Percentiles rank a stretch among this genome's conserved stretches.
Evolutionary conservation across 2,113 vertebrate genomes (phyloP).

Genomic region (Myrmecobius fasciatus): DNA sequence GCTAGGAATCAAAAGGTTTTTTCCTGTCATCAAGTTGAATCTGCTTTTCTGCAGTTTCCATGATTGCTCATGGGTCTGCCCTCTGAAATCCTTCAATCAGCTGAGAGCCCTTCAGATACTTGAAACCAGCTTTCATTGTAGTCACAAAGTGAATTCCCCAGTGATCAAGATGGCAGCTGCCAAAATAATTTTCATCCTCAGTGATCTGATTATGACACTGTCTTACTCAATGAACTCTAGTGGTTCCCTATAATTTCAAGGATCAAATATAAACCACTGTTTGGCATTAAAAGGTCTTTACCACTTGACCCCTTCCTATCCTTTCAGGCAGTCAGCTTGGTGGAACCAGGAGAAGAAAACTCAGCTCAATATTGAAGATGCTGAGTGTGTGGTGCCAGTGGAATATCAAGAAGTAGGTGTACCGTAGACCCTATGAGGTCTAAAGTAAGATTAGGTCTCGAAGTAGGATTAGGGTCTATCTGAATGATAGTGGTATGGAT

Average conservation of each 20-base stretch:
- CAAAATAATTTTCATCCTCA: not conserved
- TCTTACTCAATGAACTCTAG: not conserved
- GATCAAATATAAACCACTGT: not conserved
- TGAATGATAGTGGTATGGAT: not conserved
- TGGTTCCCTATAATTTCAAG: not conserved
- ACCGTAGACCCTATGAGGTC: not conserved
- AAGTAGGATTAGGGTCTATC: not conserved
- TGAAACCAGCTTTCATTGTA: not conserved
- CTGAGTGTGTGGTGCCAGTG: not conserved
- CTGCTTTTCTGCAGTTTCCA: not conserved
- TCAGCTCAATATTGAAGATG: not conserved
- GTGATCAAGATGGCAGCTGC: not conserved
- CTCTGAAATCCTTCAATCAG: not conserved
- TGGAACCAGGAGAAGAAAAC: not conserved
- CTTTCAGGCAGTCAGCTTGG: not conserved
- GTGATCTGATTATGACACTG: not conserved
- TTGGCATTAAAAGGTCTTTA: not conserved
- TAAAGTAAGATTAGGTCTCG: not conserved
- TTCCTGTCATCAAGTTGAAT: not conserved
- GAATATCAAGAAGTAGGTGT: not conserved
- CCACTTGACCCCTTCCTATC: not conserved
- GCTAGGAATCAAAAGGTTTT: not conserved
- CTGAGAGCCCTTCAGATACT: not conserved
- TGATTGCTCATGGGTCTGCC: not conserved
- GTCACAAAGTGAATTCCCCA: not conserved